Percentiles rank a stretch among this genome's conserved stretches.
These are phyloP conservation scores for Scopus umbretta DNA, from an alignment of 2,113 vertebrate species.

Conservation along the genomic window DNA sequence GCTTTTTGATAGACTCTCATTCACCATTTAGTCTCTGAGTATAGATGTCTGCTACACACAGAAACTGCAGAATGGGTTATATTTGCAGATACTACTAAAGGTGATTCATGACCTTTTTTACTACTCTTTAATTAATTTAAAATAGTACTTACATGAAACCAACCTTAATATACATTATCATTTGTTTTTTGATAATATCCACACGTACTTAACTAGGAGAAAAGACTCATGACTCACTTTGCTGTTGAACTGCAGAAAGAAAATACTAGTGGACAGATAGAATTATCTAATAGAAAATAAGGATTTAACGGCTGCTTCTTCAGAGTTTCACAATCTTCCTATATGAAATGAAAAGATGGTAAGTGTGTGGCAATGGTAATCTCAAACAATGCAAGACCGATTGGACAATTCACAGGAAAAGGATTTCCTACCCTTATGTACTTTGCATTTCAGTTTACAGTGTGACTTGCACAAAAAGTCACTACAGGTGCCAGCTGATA, in stretches of 20 bases:
- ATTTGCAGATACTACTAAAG: neutral
- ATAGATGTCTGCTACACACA: neutral
- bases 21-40: neutral
- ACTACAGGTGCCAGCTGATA: neutral
- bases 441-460: neutral
- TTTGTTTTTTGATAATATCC: neutral
- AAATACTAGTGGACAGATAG: neutral
- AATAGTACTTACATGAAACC: neutral
- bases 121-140: neutral
- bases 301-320: neutral
- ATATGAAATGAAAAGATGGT: neutral
- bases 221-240: neutral
- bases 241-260: neutral
- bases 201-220: neutral
- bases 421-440: conserved; percentile 35
- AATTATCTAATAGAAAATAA: neutral
- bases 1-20: neutral
- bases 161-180: neutral
- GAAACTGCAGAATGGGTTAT: neutral
- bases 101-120: neutral
- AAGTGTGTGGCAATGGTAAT: neutral
- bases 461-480: neutral
- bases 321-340: neutral
- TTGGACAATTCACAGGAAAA: conserved; percentile 48
- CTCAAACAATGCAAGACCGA: conserved; percentile 24